Percentiles rank a stretch among this genome's conserved stretches.
Evolutionary conservation across 2,888 invertebrate genomes (phyloP).

Genomic region (Teleiodes luculella): DNA sequence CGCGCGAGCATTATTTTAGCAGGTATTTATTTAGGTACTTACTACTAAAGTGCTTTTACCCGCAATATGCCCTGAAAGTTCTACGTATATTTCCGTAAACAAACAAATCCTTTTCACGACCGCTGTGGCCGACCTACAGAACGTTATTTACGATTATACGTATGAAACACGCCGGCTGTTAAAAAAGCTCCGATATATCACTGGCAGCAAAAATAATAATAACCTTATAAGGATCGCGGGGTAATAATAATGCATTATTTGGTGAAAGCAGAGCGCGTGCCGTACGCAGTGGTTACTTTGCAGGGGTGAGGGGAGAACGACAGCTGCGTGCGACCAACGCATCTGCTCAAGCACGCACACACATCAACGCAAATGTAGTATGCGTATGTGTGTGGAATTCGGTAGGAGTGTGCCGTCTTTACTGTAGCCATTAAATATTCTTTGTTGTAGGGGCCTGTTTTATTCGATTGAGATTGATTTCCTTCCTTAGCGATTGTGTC

Average conservation of each 20-base stretch:
- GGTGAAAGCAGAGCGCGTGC: conserved; percentile 73
- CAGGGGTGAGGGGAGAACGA: conserved; percentile 39
- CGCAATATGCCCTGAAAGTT: too few relatives aligned
- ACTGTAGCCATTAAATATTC: not conserved
- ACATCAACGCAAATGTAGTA: not conserved
- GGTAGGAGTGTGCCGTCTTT: not conserved
- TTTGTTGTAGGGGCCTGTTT: not conserved
- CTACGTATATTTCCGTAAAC: too few relatives aligned
- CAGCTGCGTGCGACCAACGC: conserved; percentile 50
- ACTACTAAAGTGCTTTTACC: too few relatives aligned
- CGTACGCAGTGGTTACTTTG: conserved; percentile 56
- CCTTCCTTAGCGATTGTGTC: too few relatives aligned
- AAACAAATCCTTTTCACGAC: too few relatives aligned
- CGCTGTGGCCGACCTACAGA: too few relatives aligned
- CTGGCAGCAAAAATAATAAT: conserved; percentile 8
- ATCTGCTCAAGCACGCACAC: conserved; percentile 55
- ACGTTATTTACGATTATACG: not conserved
- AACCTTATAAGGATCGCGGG: conserved; percentile 1
- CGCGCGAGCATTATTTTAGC: too few relatives aligned
- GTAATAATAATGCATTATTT: conserved; percentile 73
- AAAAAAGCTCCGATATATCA: conserved; percentile 6
- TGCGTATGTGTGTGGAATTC: too few relatives aligned
- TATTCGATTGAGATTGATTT: not conserved
- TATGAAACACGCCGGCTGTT: not conserved
- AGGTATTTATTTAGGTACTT: too few relatives aligned